Evolutionary conservation across 30 jellyfish, hydroid and myxozoan genomes (phyloP), one percentile per base, ranked within the genome.

Genomic region (Aurelia aurita): DNA sequence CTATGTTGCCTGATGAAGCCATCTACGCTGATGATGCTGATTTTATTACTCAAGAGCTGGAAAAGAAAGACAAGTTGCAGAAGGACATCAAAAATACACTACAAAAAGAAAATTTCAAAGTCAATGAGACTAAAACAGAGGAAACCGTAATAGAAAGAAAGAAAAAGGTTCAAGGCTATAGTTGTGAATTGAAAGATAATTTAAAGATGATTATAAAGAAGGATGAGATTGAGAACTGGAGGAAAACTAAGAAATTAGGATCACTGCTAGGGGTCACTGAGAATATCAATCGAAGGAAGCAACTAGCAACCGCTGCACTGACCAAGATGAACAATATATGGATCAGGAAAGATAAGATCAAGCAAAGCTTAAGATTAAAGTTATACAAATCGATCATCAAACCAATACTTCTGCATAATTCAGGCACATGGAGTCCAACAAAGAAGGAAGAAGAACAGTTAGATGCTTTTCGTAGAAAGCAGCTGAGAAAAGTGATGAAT

Each of bases 361-460:
- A 69, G 25, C 64, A 69, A 29, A 4, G 35, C 61, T n/a, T n/a
- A n/a, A n/a, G n/a, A n/a, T n/a, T 21, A 53, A 64, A 64, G 77
- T 20, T 64, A 64, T n/a, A 32, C 35, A 69, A 69, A 69, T 28
- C 81, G 35, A 69, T 69, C 64, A 39, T 39, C 63, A 69, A 69
- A 35, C 81, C 13, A 69, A 69, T 69, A 32, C 64, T 29, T 5
- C 14, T 29, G 9, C 32, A 72, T 12, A 72, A 46, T 46, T 51
- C 72, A 44, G 85, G 85, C 6, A 49, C 72, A 45, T 72, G 85
- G 85, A 51, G 70, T 19, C 85, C 47, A 46, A 53, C 85, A 51
- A 46, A 49, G 67, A 31, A 26, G 85, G 72, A 72, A 49, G 85
- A 72, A 72, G 72, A 49, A 45, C 69, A 69, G 34, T 45, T 69